Base-by-base conservation (phyloP, 2,888 invertebrate genomes). In the Campopleginae sp. region DNA sequence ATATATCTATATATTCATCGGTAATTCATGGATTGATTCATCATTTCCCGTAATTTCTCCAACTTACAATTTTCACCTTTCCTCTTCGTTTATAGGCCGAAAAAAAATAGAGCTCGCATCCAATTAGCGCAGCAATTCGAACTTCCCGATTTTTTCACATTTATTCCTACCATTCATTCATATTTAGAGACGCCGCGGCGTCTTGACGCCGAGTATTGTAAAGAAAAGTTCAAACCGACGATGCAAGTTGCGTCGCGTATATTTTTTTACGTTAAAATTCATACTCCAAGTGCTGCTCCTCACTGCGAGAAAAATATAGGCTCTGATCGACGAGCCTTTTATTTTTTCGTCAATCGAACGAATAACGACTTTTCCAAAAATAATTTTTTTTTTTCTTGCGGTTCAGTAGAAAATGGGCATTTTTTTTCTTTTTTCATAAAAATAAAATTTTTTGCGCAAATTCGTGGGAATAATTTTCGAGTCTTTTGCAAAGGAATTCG, bases 1-100 rank as follows among this genome's bases (percentile, higher is more conserved):
- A 65, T 71, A 63, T 48, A n/a, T 61, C 17, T 58, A 72, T 74
- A 58, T 68, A 75, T 68, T 63, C 80, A 2, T 84, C 46, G 51
- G 44, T 48, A 17, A 61, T 84, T n/a, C 44, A 54, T 76, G 38
- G 12, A 80, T 71, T 54, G 42, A 71, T 10, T 38, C 5, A 44
- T 31, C 17, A n/a, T n/a, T n/a, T n/a, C n/a, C 5, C 33, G 12
- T 48, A 5, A 48, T 17, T 23, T 38, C 31, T 14, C 33, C 42
- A 38, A 44, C 31, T 63, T 12, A 44, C 23, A 46, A 75, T 31
- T 8, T 31, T 8, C 31, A 5, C 12, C 3, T n/a, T 63, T 75
- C 46, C 23, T 31, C 42, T 23, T 48, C 58, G 27, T 33, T 72
- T n/a, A 38, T 23, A 27, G 33, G n/a, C n/a, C n/a, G n/a, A 17